phyloP scores from a whole-genome alignment of 2,888 invertebrate genomes.

The Ophion slaviceki region DNA sequence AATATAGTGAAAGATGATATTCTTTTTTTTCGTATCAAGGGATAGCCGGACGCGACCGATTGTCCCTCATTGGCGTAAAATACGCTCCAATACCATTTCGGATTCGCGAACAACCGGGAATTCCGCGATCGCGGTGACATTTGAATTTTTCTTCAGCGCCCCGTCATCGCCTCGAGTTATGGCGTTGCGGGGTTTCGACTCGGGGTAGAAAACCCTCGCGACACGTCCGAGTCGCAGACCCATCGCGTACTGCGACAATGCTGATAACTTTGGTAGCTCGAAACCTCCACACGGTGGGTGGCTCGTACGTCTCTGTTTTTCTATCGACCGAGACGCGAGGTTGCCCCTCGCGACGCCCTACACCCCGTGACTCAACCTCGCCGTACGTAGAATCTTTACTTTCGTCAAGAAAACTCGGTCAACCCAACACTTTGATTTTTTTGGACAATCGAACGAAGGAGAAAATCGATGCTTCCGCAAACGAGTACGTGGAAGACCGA shows the following conservation, averaged over 20 bases:
- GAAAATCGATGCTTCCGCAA: no score
- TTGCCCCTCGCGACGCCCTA: slow-evolving; percentile 63
- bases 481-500: no score
- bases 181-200: slow-evolving; percentile 32
- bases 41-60: background rate
- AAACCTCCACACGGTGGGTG: slow-evolving; percentile 30
- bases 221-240: slow-evolving; percentile 75
- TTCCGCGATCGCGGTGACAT: slow-evolving; percentile 3
- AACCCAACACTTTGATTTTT: background rate
- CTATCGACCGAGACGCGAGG: slow-evolving; percentile 72
- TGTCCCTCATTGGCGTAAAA: slow-evolving; percentile 41
- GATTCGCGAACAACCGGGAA: slow-evolving; percentile 11
- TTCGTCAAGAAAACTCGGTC: background rate
- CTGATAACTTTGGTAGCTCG: slow-evolving; percentile 17
- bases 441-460: background rate
- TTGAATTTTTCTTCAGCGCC: slow-evolving; percentile 37
- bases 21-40: background rate
- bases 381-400: slow-evolving; percentile 24
- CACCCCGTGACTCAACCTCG: slow-evolving; percentile 58
- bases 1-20: no score
- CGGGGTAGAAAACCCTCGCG: slow-evolving; percentile 71
- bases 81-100: slow-evolving; percentile 55
- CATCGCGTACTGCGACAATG: slow-evolving; percentile 73
- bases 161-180: slow-evolving; percentile 28
- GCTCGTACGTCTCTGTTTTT: slow-evolving; percentile 39